Evolutionary conservation across 2,113 vertebrate genomes (phyloP).

Genomic region (Corythaeola cristata): DNA sequence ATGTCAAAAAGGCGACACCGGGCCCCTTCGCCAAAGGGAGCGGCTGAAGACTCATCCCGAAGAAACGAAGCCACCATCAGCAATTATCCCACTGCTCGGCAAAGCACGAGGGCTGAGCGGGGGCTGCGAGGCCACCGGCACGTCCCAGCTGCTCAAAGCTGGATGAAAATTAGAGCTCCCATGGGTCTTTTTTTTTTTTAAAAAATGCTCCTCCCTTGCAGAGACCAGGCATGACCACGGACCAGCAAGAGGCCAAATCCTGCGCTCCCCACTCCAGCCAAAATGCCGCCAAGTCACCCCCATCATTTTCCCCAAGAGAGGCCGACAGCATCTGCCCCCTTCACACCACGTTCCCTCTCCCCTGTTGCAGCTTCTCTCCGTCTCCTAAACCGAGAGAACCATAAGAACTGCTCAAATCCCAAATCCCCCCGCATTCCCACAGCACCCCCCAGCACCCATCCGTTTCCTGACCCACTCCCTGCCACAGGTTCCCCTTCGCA

Average conservation of each 20-base stretch:
- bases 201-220: background rate
- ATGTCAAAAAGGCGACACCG: background rate
- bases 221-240: background rate
- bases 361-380: background rate
- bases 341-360: accelerated
- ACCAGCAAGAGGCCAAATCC: background rate
- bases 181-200: accelerated
- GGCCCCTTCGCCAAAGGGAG: background rate
- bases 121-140: background rate
- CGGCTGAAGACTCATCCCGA: accelerated
- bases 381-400: background rate
- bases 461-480: background rate
- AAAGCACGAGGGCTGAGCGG: background rate
- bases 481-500: background rate
- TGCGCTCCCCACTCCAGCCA: accelerated
- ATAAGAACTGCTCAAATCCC: background rate
- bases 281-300: background rate
- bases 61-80: background rate
- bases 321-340: background rate
- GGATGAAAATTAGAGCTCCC: background rate
- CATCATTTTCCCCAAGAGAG: accelerated
- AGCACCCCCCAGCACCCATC: accelerated
- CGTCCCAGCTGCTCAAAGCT: background rate
- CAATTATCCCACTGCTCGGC: background rate
- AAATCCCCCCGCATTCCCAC: background rate